Evolutionary conservation across 2,113 vertebrate species (phyloP), one percentile per base, ranked within the genome.

Genomic region (Ardeotis arabs): DNA sequence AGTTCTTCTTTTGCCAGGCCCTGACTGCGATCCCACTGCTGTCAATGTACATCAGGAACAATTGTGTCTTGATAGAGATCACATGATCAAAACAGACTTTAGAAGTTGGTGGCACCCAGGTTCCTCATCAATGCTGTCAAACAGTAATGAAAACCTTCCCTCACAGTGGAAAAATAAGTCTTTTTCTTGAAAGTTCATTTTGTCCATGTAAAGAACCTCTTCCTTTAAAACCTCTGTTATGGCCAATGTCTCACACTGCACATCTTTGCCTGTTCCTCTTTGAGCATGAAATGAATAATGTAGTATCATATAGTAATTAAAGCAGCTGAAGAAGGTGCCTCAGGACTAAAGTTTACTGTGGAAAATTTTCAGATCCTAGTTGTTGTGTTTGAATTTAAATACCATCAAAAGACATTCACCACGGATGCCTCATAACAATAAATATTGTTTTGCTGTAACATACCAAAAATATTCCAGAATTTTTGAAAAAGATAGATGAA

Each of bases 61-160:
- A 14, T 4, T 47, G 27, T 76, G 23, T 78, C 45, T 56, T 79
- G 14, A 45, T 31, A 41, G 33, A 66, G 49, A 74, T 45, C 28
- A 69, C 69, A 45, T 4, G 2, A 16, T 75, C 39, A 58, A 78
- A 91, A 79, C 9, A 39, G 13, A n/a, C 7, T 78, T 59, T 17
- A 75, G 70, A 90, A 50, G 8, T 35, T 84, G 41, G 21, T 69
- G 35, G 18, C 45, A 74, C 10, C 3, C 0, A 0, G 4, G 50
- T 62, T 89, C 18, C 28, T 69, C 47, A 58, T 25, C 23, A 16
- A 1, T 31, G 35, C 29, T 87, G 33, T 37, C 39, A 83, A 77
- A 47, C 13, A 52, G n/a, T 69, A 62, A 62, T 31, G 31, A 70
- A 90, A 85, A 75, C 29, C 22, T 67, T 49, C 58, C 10, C 14